Conservation (phyloP, 1,140 invertebrate species). For the Calosoma granatense region DNA sequence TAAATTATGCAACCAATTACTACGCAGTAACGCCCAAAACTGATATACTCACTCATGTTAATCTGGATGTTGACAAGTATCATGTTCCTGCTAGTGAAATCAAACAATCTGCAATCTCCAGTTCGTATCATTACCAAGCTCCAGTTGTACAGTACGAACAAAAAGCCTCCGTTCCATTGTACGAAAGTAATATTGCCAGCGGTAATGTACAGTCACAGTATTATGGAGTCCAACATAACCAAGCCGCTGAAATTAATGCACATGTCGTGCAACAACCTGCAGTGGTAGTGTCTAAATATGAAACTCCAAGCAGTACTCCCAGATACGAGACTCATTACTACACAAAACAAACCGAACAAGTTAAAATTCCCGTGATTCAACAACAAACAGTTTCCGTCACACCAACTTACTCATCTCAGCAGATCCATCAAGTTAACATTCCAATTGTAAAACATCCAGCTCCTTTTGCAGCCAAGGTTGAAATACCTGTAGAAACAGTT, state of each 20-base stretch:
- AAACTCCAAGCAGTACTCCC: background rate
- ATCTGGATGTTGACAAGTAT: too few relatives aligned
- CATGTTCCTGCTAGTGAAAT: background rate
- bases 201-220: background rate
- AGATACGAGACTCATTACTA: background rate
- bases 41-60: conserved; percentile 1
- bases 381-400: background rate
- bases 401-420: too few relatives aligned
- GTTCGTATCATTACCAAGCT: background rate
- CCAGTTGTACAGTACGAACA: background rate
- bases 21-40: background rate
- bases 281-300: background rate
- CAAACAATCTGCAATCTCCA: background rate
- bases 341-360: background rate
- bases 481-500: background rate
- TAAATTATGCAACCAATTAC: conserved; percentile 2
- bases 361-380: background rate
- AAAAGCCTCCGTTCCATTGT: background rate
- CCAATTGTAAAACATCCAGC: background rate
- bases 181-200: background rate
- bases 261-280: background rate
- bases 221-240: background rate
- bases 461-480: background rate
- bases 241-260: background rate
- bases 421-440: background rate